Evolutionary conservation across 2,797 vertebrate species (phyloP), one percentile per base, ranked within the genome.

Genomic region (Lerista edwardsae): DNA sequence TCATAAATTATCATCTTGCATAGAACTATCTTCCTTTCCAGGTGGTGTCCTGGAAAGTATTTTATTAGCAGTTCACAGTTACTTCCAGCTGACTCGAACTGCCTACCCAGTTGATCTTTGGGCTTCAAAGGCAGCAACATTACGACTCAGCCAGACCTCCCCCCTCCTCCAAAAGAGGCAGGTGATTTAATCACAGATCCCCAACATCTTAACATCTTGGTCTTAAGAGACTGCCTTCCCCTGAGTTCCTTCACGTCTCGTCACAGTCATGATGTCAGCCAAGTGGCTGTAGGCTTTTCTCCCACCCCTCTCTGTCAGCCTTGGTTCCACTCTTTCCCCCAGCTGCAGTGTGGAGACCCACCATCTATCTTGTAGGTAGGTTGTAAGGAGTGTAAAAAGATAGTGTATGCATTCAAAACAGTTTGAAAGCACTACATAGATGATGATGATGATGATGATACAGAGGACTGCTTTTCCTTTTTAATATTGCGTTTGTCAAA

Each of bases 401-500:
- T 36, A 62, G 62, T 62, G 5, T 29, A 11, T 15, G 10, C 47
- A 51, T 51, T 7, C 47, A 34, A 57, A 59, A 19, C 6, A n/a
- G 3, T 51, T 79, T 72, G 44, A 62, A 25, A 23, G 14, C 31
- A 61, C 23, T 65, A 11, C 34, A 19, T 64, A 61, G 3, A 55
- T 36, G 15, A 36, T 74, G 8, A 4, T 23, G 9, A 23, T 44
- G 12, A 47, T 61, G 21, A 4, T 55, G 15, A 86, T 84, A 84
- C 6, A 80, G 75, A 86, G 65, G 36, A 76, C 23, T 83, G 55
- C 75, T 86, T 83, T 67, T 17, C 6, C 2, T 34, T 27, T 62
- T 51, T 17, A 31, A 57, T 79, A 44, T 27, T 27, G 0, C 64
- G 15, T 61, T 79, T 87, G 34, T 83, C 71, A 86, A 86, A 89